phyloP scores from a whole-genome alignment of 2,888 invertebrate genomes.

The Sclerodermus sp. region DNA sequence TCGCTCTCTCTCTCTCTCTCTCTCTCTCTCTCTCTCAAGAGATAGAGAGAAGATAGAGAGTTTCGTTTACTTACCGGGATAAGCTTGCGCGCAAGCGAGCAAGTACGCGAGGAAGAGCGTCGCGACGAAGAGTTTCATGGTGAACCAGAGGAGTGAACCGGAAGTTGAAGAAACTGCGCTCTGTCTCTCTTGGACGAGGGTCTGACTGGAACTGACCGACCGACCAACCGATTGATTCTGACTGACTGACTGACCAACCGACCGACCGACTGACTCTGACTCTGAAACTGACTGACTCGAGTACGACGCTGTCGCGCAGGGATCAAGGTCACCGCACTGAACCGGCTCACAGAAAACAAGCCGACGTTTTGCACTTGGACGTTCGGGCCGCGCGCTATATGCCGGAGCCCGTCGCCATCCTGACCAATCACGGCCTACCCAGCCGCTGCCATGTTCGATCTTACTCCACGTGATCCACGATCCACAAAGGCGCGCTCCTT shows the following conservation, averaged over 20 bases:
- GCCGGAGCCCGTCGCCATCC: conserved; percentile 12
- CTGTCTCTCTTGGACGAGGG: too few relatives aligned
- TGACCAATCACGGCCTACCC: conserved; percentile 18
- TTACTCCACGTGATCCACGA: conserved; percentile 14
- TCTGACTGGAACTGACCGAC: too few relatives aligned
- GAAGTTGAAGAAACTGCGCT: too few relatives aligned
- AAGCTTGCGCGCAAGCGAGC: conserved; percentile 39
- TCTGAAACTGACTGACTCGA: neutral
- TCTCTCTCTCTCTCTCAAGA: too few relatives aligned
- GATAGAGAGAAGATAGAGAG: too few relatives aligned
- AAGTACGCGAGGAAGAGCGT: conserved; percentile 36
- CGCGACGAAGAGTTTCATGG: conserved; percentile 30
- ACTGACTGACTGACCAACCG: neutral
- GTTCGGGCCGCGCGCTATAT: conserved; percentile 32
- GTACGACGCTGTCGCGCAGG: neutral
- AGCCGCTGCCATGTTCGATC: neutral
- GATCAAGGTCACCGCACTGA: conserved; percentile 31
- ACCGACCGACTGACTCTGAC: neutral
- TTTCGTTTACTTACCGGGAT: conserved; percentile 42
- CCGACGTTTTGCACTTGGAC: conserved; percentile 31
- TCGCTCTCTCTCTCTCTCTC: too few relatives aligned
- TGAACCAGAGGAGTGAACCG: too few relatives aligned
- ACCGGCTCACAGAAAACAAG: conserved; percentile 42
- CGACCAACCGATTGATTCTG: conserved; percentile 3
- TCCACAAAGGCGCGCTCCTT: conserved; percentile 27